Base-by-base conservation (phyloP, 1,140 invertebrate genomes). In the Bombus haemorrhoidalis region DNA sequence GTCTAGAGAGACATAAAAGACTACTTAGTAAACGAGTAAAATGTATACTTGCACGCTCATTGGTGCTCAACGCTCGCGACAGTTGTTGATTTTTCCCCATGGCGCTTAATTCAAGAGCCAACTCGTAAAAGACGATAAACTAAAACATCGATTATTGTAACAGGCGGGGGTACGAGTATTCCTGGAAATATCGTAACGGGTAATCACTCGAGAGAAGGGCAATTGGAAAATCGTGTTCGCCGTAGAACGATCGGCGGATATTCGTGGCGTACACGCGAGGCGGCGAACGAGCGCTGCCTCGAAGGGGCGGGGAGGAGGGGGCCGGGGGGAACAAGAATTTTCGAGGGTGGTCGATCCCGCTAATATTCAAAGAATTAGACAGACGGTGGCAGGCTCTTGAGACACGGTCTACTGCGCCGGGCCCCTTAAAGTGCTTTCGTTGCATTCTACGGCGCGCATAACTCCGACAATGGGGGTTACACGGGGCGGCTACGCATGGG, bases 351-450 rank as follows among this genome's bases (percentile, higher is more conserved):
- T 81, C 81, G 84, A 91, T 86, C 86, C 87, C 89, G 87, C 87
- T 91, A 91, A 92, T 92, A 90, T 89, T 87, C 85, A 80, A 92
- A 92, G 87, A 91, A 90, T 92, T 92, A 89, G 85, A 91, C 85
- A 90, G 91, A 87, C 89, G 87, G 86, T 87, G 87, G 89, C 59
- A 80, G 76, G 79, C 87, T 74, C 91, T 92, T 41, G 91, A 91
- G 89, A 86, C 83, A 91, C 85, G 91, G 89, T 90, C 87, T 78
- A 47, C 81, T 87, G 87, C 85, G 86, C 89, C 74, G 85, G 77
- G 81, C 90, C 91, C 91, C 91, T 90, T 89, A 90, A 91, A 91
- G 87, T 89, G 89, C 91, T 91, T 92, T 91, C 89, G 83, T 91
- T 91, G 90, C 89, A 90, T 87, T 91, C 87, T 83, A 62, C 88